A percentile compares a stretch with the other conserved stretches of the same genome.
phyloP scores from a whole-genome alignment of 2,113 vertebrate species.

The Aegotheles bennettii region DNA sequence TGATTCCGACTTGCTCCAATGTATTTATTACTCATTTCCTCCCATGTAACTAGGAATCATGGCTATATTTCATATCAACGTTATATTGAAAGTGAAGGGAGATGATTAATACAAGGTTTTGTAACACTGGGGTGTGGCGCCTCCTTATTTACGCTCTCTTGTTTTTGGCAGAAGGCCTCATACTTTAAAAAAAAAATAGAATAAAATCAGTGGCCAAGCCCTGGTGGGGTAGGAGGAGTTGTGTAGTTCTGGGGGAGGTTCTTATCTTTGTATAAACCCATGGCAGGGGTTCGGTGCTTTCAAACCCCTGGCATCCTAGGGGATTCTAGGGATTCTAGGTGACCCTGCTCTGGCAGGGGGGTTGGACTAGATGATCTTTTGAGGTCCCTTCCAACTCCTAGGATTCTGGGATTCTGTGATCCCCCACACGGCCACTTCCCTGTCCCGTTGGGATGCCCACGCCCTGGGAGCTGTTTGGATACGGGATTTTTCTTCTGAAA shows the following conservation, averaged over 20 bases:
- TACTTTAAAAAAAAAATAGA: neutral
- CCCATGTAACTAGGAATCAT: constrained; percentile 77
- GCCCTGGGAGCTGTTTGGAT: neutral
- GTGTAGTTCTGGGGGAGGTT: neutral
- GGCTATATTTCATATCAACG: constrained; percentile 81
- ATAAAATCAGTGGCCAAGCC: neutral
- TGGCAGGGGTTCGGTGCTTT: neutral
- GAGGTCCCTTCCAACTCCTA: too few relatives aligned
- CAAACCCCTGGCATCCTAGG: neutral
- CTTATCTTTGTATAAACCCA: neutral
- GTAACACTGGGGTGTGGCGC: constrained; percentile 78
- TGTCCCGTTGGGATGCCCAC: neutral
- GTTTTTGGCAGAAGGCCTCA: neutral
- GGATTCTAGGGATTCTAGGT: too few relatives aligned
- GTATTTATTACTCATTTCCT: constrained; percentile 85
- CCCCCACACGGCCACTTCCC: rapidly evolving
- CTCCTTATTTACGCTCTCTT: constrained; percentile 41
- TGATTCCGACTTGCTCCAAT: constrained; percentile 78
- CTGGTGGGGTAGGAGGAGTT: neutral
- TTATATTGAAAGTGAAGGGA: constrained; percentile 81
- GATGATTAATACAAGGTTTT: constrained; percentile 88
- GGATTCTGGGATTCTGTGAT: too few relatives aligned
- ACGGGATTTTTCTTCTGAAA: neutral
- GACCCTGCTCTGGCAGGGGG: too few relatives aligned
- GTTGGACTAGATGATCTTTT: too few relatives aligned